phyloP scores from a whole-genome alignment of 2,888 invertebrate species.

The Neoscelio sp. region DNA sequence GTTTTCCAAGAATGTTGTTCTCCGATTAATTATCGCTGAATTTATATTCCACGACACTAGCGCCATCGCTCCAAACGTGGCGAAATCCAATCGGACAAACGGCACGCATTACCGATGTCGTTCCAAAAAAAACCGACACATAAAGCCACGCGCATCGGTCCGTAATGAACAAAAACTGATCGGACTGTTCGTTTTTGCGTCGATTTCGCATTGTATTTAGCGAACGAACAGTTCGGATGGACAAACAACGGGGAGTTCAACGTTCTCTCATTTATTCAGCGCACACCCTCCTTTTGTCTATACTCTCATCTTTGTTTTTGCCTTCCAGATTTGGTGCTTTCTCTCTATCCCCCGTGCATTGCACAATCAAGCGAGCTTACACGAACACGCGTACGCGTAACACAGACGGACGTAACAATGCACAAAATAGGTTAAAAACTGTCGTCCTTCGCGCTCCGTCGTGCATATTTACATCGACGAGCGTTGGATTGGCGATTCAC shows the following conservation, averaged over 20 bases:
- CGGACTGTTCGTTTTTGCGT: conserved; percentile 13
- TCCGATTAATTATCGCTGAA: not conserved
- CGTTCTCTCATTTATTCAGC: conserved; percentile 52
- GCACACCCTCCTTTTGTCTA: conserved; percentile 34
- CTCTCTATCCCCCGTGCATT: conserved; percentile 16
- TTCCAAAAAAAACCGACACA: conserved; percentile 22
- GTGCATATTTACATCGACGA: conserved; percentile 26
- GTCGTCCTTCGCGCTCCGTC: conserved; percentile 23
- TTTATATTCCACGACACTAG: conserved; percentile 10
- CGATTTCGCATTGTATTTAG: conserved; percentile 33
- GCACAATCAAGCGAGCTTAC: conserved; percentile 22
- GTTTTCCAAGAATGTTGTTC: no score
- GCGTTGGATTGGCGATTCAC: conserved; percentile 33
- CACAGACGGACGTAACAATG: conserved; percentile 1
- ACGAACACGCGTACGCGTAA: conserved; percentile 14
- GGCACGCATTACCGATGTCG: conserved; percentile 23
- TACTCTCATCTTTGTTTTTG: conserved; percentile 19
- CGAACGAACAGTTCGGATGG: conserved; percentile 14
- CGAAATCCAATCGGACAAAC: conserved; percentile 34
- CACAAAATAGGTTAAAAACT: conserved; percentile 24
- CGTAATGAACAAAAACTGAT: conserved; percentile 24
- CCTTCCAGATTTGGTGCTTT: conserved; percentile 27
- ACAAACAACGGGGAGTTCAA: conserved; percentile 54
- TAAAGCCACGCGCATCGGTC: no score
- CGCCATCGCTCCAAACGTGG: not conserved